Percentiles rank a stretch among this genome's conserved stretches.
phyloP scores from a whole-genome alignment of 2,113 vertebrate species.

The Telmatochromis brichardi region DNA sequence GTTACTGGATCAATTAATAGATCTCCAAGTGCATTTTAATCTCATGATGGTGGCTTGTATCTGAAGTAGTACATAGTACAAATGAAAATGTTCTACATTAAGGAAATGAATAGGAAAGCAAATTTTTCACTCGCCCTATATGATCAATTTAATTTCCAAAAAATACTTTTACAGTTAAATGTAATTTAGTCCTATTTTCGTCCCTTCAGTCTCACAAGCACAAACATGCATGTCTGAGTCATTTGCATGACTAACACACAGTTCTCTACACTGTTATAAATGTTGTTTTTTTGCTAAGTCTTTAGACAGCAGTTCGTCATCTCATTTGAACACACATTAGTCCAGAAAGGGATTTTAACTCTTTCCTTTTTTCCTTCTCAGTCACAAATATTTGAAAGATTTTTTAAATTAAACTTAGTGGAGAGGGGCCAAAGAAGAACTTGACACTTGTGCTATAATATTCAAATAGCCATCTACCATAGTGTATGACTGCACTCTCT shows the following conservation, averaged over 20 bases:
- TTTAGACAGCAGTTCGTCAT: neutral
- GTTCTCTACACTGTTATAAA: neutral
- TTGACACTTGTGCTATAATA: neutral
- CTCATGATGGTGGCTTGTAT: neutral
- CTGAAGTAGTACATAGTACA: neutral
- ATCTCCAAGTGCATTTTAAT: neutral
- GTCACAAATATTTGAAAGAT: neutral
- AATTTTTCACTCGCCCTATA: neutral
- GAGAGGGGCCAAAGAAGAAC: neutral
- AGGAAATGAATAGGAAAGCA: neutral
- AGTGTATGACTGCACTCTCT: neutral
- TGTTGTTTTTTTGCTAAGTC: neutral
- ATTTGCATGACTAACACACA: neutral
- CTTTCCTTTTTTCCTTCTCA: neutral
- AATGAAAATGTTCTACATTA: neutral
- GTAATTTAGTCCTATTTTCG: neutral
- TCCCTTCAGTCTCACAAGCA: neutral
- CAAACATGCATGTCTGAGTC: neutral
- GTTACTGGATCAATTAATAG: neutral
- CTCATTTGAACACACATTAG: neutral
- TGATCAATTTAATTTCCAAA: neutral
- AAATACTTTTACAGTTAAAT: neutral
- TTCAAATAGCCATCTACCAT: neutral
- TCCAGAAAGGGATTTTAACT: neutral
- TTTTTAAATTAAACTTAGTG: neutral